Evolutionary conservation across 2,888 invertebrate genomes (phyloP).

Genomic region (Drosophila kuntzei): DNA sequence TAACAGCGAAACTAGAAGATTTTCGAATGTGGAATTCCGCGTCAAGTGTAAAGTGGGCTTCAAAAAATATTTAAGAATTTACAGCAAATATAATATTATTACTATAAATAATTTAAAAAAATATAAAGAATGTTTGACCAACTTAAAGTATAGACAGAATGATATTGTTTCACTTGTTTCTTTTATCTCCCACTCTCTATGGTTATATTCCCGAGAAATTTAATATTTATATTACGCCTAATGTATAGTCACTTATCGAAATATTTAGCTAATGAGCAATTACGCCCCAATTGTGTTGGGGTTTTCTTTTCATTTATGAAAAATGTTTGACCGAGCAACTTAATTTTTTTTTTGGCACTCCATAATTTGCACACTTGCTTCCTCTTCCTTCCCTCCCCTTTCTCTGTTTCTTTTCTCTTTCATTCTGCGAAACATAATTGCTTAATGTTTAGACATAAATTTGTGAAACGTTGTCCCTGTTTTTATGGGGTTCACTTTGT

Average conservation of each 20-base stretch:
- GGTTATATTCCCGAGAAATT: too few relatives aligned
- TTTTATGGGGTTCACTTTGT: conserved; percentile 26
- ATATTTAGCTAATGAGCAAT: conserved; percentile 27
- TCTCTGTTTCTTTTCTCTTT: neutral
- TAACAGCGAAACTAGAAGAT: neutral
- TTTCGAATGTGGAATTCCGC: too few relatives aligned
- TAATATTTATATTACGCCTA: conserved; percentile 1
- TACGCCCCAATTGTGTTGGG: conserved; percentile 4
- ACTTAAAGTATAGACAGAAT: too few relatives aligned
- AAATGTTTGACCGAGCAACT: conserved; percentile 13
- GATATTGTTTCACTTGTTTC: neutral
- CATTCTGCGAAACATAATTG: conserved; percentile 18
- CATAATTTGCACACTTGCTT: conserved; percentile 7
- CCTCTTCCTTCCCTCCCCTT: too few relatives aligned
- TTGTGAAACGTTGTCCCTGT: conserved; percentile 33
- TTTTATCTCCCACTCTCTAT: neutral
- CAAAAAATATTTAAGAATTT: too few relatives aligned
- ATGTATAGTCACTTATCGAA: conserved; percentile 12
- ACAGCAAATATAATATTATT: too few relatives aligned
- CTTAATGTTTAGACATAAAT: conserved; percentile 73
- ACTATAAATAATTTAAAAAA: too few relatives aligned
- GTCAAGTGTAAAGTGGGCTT: too few relatives aligned
- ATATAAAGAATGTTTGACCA: too few relatives aligned
- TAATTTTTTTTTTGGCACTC: conserved; percentile 3
- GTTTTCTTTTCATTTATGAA: neutral